These are phyloP conservation scores for Oreonectes daqikongensis DNA, from an alignment of 2,797 vertebrate species.

Conservation along the genomic window DNA sequence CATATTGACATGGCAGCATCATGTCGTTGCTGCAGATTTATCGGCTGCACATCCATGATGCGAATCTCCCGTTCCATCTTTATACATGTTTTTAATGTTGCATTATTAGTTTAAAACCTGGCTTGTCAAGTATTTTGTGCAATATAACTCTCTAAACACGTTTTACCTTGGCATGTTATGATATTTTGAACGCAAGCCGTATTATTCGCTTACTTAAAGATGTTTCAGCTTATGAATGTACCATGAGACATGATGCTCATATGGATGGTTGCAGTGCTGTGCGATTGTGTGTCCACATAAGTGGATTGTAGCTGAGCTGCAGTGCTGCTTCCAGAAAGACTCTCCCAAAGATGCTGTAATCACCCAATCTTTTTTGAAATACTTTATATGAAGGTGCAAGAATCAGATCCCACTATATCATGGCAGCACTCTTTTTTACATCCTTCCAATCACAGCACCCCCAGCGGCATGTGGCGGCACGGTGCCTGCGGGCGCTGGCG, in stretches of 20 bases:
- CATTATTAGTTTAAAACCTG: neutral
- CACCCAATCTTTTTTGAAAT: conserved; percentile 30
- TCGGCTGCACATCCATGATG: no score
- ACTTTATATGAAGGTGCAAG: conserved; percentile 2
- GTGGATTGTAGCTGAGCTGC: neutral
- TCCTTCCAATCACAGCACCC: conserved; percentile 69
- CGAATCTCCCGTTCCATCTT: no score
- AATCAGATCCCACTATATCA: conserved; percentile 53
- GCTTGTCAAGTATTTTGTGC: neutral
- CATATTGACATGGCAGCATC: no score
- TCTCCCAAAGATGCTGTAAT: conserved; percentile 14
- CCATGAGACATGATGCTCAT: neutral
- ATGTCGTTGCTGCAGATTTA: no score
- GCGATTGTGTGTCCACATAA: neutral
- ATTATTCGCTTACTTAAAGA: neutral
- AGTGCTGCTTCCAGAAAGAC: neutral
- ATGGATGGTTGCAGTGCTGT: neutral
- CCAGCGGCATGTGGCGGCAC: conserved; percentile 73
- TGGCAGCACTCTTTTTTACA: conserved; percentile 65
- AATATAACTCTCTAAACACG: neutral
- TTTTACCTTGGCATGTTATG: neutral
- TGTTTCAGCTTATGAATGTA: neutral
- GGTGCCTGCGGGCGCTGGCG: conserved; percentile 70
- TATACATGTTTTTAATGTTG: no score
- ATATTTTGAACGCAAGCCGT: neutral